Conservation (phyloP, 2,888 invertebrate genomes). For the Lysandra bellargus region DNA sequence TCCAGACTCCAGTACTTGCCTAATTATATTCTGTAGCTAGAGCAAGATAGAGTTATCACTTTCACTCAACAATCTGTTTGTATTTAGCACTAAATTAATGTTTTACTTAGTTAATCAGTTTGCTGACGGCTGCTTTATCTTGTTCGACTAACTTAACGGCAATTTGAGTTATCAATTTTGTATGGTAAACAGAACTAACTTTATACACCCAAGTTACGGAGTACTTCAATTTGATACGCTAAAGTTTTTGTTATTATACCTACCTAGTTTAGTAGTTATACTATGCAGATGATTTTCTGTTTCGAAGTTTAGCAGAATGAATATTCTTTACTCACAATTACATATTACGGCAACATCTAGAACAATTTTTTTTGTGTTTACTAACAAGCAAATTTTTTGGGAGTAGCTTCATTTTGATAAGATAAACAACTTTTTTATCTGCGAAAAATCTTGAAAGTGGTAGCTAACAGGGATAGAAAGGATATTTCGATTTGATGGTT, state of each 20-base stretch:
- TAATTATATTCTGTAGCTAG: not conserved
- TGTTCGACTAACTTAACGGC: not conserved
- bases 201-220: not conserved
- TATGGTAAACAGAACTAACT: slow-evolving; percentile 18
- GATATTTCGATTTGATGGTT: no score
- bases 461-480: no score
- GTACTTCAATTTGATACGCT: not conserved
- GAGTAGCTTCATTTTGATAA: no score
- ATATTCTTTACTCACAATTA: no score
- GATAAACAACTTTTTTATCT: no score
- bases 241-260: not conserved
- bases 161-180: slow-evolving; percentile 13
- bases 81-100: not conserved
- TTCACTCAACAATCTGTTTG: not conserved
- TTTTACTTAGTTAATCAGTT: slow-evolving; percentile 14
- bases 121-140: slow-evolving; percentile 3
- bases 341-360: no score
- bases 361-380: no score
- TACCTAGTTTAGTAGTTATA: not conserved
- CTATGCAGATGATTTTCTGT: no score
- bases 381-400: no score
- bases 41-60: slow-evolving; percentile 5
- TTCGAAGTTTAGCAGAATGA: no score
- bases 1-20: not conserved
- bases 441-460: no score